Evolutionary conservation across 1,140 invertebrate species (phyloP), one percentile per base, ranked within the genome.

Genomic region (Neodiprion pinetum): DNA sequence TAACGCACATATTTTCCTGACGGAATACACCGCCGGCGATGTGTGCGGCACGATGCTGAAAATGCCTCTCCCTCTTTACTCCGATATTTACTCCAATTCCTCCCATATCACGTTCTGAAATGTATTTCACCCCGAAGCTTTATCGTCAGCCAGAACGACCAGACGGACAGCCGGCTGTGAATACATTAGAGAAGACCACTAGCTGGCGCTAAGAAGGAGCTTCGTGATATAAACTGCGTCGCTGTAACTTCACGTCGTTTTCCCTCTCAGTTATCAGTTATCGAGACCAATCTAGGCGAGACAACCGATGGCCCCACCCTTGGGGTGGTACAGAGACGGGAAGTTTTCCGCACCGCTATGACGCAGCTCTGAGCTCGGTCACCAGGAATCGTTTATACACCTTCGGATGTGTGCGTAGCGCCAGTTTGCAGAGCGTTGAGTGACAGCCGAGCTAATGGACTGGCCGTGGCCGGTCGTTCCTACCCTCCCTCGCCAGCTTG

Each of bases 391-490:
- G 53, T 61, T 61, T 61, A 61, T 61, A 61, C n/a, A 14, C 11
- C 53, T 17, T 12, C 49, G 71, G 72, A 61, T 65, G 49, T 80
- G 75, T 78, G 75, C 76, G 77, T 79, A 79, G 80, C 79, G 61
- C 74, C 75, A 79, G 76, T 68, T 74, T 73, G 78, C 74, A 76
- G 66, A 76, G 61, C 48, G 77, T 76, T 81, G 81, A 81, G 75
- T 81, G 81, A 81, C 81, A 83, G 80, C 75, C 73, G 28, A 68
- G 78, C 81, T 83, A 83, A 83, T 83, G 81, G 80, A 81, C 76
- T 76, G 73, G 79, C 80, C 75, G 73, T 77, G 77, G 66, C 70
- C 61, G 40, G 21, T 23, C 69, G 48, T 61, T 66, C n/a, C 50
- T 61, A 72, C 78, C 69, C 50, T 76, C 78, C 73, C 72, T 68